Evolutionary conservation across 2,113 vertebrate species (phyloP).

Genomic region (Vulpes vulpes): DNA sequence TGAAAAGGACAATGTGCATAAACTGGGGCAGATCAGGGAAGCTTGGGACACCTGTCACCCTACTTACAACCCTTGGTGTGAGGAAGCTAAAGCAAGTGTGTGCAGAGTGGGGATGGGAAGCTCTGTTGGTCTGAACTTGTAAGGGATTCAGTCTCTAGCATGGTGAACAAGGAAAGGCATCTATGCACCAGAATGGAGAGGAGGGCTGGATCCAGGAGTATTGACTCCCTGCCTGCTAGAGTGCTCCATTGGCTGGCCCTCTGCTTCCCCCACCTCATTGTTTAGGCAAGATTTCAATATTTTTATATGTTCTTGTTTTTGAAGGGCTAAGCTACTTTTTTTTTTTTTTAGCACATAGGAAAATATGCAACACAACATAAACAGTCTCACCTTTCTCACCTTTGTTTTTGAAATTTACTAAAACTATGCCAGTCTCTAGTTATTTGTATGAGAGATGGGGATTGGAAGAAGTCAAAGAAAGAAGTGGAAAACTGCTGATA

Average conservation of each 20-base stretch:
- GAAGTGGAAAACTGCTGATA: constrained; percentile 4
- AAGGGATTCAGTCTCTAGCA: neutral
- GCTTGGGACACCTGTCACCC: neutral
- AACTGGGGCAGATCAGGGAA: neutral
- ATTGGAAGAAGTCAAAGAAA: constrained; percentile 42
- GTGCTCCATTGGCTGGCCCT: neutral
- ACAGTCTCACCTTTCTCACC: neutral
- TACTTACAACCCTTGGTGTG: neutral
- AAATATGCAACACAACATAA: constrained; percentile 1
- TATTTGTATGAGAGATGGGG: constrained; percentile 10
- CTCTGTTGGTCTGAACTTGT: neutral
- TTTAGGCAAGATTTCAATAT: neutral
- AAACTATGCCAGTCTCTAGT: constrained; percentile 26
- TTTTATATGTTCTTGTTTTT: constrained; percentile 43
- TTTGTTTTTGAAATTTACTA: constrained; percentile 49
- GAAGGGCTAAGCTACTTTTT: constrained; percentile 4
- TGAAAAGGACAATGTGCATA: neutral
- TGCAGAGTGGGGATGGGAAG: neutral
- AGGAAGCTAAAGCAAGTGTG: neutral
- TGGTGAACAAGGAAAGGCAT: neutral
- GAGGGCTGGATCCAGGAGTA: neutral
- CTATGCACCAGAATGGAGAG: neutral
- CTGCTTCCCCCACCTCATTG: neutral
- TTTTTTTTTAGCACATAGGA: constrained; percentile 5
- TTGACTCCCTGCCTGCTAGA: no score